Evolutionary conservation across 2,888 invertebrate genomes (phyloP).

Genomic region (Campoletis raptor): DNA sequence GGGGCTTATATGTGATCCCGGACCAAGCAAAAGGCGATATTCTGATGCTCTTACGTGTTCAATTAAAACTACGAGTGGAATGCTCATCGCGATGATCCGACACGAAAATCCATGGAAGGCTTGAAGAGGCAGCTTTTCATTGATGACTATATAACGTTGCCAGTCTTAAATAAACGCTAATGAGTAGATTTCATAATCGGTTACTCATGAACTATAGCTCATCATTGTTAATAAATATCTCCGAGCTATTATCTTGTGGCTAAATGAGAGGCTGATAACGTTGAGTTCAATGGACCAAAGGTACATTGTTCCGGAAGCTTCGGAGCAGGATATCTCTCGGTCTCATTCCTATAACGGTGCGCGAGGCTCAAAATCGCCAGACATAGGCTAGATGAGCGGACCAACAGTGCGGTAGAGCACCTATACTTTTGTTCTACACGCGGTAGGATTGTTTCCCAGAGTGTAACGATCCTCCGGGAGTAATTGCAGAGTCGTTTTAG

Average conservation of each 20-base stretch:
- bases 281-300: conserved; percentile 50
- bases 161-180: not conserved
- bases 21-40: not conserved
- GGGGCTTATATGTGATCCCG: not conserved
- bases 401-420: conserved; percentile 31
- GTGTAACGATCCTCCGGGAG: conserved; percentile 81
- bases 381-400: conserved; percentile 40
- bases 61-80: not conserved
- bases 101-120: not conserved
- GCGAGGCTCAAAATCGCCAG: conserved; percentile 39
- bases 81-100: not conserved
- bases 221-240: not conserved
- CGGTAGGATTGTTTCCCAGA: conserved; percentile 79
- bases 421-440: conserved; percentile 71
- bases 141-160: not conserved
- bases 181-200: not conserved
- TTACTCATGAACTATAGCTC: not conserved
- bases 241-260: not conserved
- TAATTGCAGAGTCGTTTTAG: conserved; percentile 82
- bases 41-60: conserved; percentile 1
- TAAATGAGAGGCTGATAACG: conserved; percentile 39
- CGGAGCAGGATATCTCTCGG: conserved; percentile 3
- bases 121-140: not conserved
- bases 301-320: conserved; percentile 50
- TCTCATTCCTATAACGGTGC: conserved; percentile 38